Conservation (phyloP, 2,113 vertebrate species). For the Fulica atra region DNA sequence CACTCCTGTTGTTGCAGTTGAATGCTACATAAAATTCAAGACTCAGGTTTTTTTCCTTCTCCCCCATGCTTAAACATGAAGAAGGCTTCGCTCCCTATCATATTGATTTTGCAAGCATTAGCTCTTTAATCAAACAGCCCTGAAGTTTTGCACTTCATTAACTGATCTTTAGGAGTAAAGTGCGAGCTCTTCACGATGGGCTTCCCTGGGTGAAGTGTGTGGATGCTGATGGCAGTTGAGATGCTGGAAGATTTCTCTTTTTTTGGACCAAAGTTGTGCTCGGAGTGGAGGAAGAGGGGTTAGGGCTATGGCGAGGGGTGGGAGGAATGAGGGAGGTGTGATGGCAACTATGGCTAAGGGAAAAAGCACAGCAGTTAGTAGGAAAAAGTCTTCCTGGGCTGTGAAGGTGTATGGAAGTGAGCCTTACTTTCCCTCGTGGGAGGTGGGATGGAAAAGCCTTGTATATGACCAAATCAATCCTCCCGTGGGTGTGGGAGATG, state of each 20-base stretch:
- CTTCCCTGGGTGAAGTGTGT: neutral
- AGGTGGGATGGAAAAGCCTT: neutral
- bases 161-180: neutral
- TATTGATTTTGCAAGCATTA: slow-evolving; percentile 20
- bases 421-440: neutral
- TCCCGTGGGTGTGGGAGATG: no score
- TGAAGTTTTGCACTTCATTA: slow-evolving; percentile 52
- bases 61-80: neutral
- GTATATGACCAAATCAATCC: rapidly evolving
- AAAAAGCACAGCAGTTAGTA: neutral
- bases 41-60: neutral
- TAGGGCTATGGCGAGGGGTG: neutral
- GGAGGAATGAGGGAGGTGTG: rapidly evolving
- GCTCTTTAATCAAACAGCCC: slow-evolving; percentile 44
- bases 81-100: neutral
- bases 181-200: neutral
- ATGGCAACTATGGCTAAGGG: neutral
- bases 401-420: neutral
- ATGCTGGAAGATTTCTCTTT: neutral
- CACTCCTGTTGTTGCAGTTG: neutral
- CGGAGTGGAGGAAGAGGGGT: neutral
- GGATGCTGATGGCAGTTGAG: neutral
- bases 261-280: neutral
- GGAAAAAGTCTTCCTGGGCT: neutral
- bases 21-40: neutral